Percentiles rank a stretch among this genome's conserved stretches.
These are phyloP conservation scores for Periphyllus acericola DNA, from an alignment of 2,888 invertebrate species.

Conservation along the genomic window DNA sequence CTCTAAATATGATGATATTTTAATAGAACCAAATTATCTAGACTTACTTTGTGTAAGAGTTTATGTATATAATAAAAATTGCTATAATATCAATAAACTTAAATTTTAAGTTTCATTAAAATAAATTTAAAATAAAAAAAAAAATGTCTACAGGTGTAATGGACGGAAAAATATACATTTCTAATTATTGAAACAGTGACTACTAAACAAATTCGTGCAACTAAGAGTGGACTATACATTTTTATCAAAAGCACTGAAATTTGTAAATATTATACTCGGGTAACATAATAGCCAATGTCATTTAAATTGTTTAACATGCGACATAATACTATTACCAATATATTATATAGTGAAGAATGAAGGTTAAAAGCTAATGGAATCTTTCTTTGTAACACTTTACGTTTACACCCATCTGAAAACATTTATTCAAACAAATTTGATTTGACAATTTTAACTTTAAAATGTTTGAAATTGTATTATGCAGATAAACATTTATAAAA, in stretches of 20 bases:
- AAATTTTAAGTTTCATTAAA: too few relatives aligned
- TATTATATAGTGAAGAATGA: constrained; percentile 52
- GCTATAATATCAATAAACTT: too few relatives aligned
- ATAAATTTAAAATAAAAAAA: too few relatives aligned
- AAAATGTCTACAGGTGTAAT: too few relatives aligned
- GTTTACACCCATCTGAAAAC: constrained; percentile 61
- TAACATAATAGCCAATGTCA: constrained; percentile 22
- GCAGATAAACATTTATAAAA: not conserved
- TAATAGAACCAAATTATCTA: too few relatives aligned
- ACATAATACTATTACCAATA: constrained; percentile 51
- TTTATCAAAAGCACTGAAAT: constrained; percentile 28
- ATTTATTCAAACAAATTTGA: constrained; percentile 29
- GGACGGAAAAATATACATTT: not conserved
- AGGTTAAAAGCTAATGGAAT: constrained; percentile 50
- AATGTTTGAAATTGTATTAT: not conserved
- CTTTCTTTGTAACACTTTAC: constrained; percentile 59
- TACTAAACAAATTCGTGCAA: constrained; percentile 28
- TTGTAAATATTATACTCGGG: not conserved
- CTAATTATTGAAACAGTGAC: not conserved
- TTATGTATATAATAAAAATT: too few relatives aligned
- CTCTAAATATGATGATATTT: too few relatives aligned
- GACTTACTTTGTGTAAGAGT: too few relatives aligned
- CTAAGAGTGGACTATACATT: not conserved
- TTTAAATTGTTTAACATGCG: constrained; percentile 12
- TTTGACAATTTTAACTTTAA: not conserved